Conservation (phyloP, 2,113 vertebrate genomes). For the Hiodon tergisus region DNA sequence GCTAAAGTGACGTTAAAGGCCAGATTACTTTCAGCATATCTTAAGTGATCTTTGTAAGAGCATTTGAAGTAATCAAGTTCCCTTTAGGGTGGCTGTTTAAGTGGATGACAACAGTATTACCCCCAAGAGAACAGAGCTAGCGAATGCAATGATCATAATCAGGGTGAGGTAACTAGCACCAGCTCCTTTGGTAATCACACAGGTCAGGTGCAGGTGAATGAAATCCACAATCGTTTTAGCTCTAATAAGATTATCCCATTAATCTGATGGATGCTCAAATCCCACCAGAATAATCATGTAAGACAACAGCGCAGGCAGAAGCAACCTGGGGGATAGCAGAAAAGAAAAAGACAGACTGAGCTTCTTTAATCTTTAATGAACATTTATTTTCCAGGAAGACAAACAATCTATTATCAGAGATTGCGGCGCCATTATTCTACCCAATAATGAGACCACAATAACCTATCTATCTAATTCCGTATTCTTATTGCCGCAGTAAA, state of each 20-base stretch:
- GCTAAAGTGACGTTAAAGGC: conserved; percentile 41
- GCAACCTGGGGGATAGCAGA: no score
- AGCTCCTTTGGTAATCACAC: no score
- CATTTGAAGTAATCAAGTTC: conserved; percentile 64
- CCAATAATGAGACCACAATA: no score
- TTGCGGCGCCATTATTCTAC: no score
- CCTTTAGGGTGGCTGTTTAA: conserved; percentile 60
- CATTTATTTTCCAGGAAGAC: no score
- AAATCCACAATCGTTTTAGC: conserved; percentile 46
- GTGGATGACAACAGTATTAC: conserved; percentile 21
- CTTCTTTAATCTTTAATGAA: no score
- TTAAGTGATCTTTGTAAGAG: conserved; percentile 67
- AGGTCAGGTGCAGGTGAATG: conserved; percentile 47
- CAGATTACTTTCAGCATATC: conserved; percentile 49
- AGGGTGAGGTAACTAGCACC: no score
- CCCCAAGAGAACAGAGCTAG: neutral
- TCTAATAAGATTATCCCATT: conserved; percentile 45
- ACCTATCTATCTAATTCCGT: no score
- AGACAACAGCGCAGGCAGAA: no score
- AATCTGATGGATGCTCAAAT: conserved; percentile 38
- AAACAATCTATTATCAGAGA: no score
- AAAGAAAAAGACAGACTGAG: no score
- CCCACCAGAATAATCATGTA: neutral
- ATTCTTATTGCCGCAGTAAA: no score
- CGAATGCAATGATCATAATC: neutral